Base-by-base conservation (phyloP, 2,888 invertebrate genomes). In the Netelia virgata region DNA sequence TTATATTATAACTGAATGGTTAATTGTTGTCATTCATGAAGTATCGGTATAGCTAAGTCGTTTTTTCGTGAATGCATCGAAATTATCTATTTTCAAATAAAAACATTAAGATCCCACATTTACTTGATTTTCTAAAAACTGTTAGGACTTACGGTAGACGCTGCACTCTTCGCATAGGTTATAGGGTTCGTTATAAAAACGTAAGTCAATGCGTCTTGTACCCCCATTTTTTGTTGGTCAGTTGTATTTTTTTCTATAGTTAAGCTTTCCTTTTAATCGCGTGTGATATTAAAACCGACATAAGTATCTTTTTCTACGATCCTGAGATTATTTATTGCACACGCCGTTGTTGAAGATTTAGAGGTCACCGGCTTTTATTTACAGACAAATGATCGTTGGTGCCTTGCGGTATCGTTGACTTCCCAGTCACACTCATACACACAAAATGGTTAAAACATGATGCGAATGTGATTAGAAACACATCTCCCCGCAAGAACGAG, bases 111-210 rank as follows among this genome's bases (percentile, higher is more conserved):
- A 36, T 36, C 0, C 5, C 14, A 1, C 1, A 43, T 43, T 8
- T 6, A 36, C 36, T 36, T 47, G 47, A 47, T 47, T 14, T 47
- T 3, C 2, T 47, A 14, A 47, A 47, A 47, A 47, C 14, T 14
- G 14, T 47, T 14, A 47, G 14, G 82, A 90, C 90, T 90, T 86
- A 90, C 90, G 64, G 88, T 76, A 64, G 86, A 82, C 41, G 88
- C 88, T 68, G 89, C 88, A 41, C 86, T 79, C 89, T 90, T 90
- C n/a, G 87, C 88, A 18, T 88, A 83, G 50, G 84, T 88, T 41
- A 92, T 68, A 8, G 90, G 92, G 85, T 90, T 91, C 14, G 89
- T 88, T 66, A 91, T 90, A 59, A 92, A 76, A 41, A 86, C 74
- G 66, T 91, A 91, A 87, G 83, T 88, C 3, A 91, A 3, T 9